Evolutionary conservation across 2,888 invertebrate genomes (phyloP), one percentile per base, ranked within the genome.

Genomic region (Colostygia pectinataria): DNA sequence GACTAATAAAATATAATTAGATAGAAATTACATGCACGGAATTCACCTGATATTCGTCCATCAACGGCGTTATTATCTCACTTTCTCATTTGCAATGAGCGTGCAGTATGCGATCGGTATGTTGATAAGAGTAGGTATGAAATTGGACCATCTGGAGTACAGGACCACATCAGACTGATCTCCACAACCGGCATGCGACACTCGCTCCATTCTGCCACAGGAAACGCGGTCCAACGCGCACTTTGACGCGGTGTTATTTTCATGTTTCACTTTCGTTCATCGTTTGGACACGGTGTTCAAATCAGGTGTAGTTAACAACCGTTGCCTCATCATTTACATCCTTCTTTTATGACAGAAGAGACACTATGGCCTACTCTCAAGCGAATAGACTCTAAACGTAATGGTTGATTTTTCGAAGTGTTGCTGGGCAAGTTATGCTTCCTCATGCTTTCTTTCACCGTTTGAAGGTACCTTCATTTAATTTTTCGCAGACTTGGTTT

Each of bases 31-130:
- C 25, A 47, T 55, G 57, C 56, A 57, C 62, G 59, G 45, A 66
- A 68, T 63, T 63, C 58, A 68, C 81, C 83, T 83, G 85, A 78
- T 85, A 82, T 70, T 74, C 80, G 64, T 82, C 85, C 88, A 87
- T 86, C 65, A 72, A 67, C 65, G 65, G 62, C 62, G 46, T 55
- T 66, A 63, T 66, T 68, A 70, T 71, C 71, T 71, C 77, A 77
- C 77, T 83, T 76, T 82, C 74, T 75, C 69, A 65, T 67, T 63
- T 63, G 62, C 57, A 59, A 64, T 68, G 65, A 59, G 66, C 66
- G 59, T 61, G 69, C 64, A 57, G 61, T 57, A 54, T 61, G 42
- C 55, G 67, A 71, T 76, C 62, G 44, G 57, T 62, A 72, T 76
- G 25, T 15, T 10, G 25, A 38, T 40, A 39, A 24, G 13, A 15